A percentile compares a stretch with the other conserved stretches of the same genome.
These are phyloP conservation scores for Cyrtorhinus lividipennis DNA, from an alignment of 1,140 invertebrate genomes.

Conservation along the genomic window DNA sequence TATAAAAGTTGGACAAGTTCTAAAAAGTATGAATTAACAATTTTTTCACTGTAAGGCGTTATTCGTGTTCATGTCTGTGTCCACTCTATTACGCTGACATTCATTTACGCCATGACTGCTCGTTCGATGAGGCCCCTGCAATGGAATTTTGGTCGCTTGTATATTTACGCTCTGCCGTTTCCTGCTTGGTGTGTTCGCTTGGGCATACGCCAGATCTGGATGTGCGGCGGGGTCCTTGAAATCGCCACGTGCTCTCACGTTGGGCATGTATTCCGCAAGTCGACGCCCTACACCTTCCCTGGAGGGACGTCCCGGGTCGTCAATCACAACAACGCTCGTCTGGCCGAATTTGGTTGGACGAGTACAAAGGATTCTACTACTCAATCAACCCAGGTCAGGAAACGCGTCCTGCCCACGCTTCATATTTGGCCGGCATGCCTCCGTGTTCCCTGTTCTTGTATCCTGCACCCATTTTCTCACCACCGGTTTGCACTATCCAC, in stretches of 20 bases:
- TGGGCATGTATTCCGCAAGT: slow-evolving; percentile 95
- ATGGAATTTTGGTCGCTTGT: neutral
- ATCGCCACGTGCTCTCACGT: slow-evolving; percentile 85
- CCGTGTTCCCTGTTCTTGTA: neutral
- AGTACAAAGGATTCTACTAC: slow-evolving; percentile 97
- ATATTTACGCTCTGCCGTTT: no score
- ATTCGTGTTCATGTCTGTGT: no score
- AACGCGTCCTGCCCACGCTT: neutral
- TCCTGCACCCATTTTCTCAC: no score
- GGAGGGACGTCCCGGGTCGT: slow-evolving; percentile 95
- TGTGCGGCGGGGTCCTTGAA: slow-evolving; percentile 87
- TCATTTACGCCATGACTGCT: no score
- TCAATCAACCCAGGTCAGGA: slow-evolving; percentile 83
- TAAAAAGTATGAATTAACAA: no score
- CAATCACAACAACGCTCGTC: slow-evolving; percentile 93
- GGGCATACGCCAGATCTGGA: slow-evolving; percentile 65
- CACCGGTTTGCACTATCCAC: no score
- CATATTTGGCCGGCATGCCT: no score
- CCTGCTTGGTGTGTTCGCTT: neutral
- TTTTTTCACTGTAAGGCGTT: no score
- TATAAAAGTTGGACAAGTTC: no score
- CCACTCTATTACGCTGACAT: no score
- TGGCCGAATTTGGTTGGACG: slow-evolving; percentile 95
- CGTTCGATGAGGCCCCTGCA: no score
- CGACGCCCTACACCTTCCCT: slow-evolving; percentile 97